Percentiles rank a stretch among this genome's conserved stretches.
Conservation (phyloP, 2,888 invertebrate species). For the Darwinula stevensoni region DNA sequence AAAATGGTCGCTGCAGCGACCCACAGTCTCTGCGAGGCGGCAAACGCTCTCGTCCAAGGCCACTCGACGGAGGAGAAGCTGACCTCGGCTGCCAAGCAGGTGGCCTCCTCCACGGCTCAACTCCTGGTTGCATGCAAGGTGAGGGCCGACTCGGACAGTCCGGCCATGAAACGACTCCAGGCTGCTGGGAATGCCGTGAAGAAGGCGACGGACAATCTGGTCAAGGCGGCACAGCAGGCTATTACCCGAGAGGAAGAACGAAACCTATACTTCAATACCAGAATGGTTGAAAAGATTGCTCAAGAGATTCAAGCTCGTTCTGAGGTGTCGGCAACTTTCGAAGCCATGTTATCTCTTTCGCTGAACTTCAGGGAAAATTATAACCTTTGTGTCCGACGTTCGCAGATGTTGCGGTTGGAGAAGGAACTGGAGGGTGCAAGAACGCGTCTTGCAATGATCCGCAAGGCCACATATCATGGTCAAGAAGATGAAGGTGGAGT, state of each 20-base stretch:
- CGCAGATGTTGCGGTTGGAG: too few species aligned
- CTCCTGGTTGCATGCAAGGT: constrained; percentile 94
- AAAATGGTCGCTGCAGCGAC: constrained; percentile 87
- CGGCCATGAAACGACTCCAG: constrained; percentile 52
- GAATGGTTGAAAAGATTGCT: constrained; percentile 88
- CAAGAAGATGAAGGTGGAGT: too few species aligned
- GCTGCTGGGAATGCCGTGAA: constrained; percentile 89
- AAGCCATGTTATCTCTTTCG: too few species aligned
- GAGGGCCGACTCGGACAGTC: constrained; percentile 84
- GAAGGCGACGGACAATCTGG: constrained; percentile 86
- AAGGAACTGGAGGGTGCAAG: too few species aligned
- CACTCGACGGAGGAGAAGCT: constrained; percentile 77
- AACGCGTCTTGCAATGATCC: too few species aligned
- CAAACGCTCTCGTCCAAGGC: constrained; percentile 80
- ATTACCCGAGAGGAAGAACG: constrained; percentile 73
- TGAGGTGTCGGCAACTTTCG: too few species aligned
- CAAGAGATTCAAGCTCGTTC: constrained; percentile 77
- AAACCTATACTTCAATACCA: constrained; percentile 55
- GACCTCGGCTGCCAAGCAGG: constrained; percentile 82
- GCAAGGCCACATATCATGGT: too few species aligned
- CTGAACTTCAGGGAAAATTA: too few species aligned
- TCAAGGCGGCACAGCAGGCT: constrained; percentile 71
- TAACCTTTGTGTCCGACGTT: too few species aligned
- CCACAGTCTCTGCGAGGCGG: constrained; percentile 87
- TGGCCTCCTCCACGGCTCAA: constrained; percentile 90